These are phyloP conservation scores for Drosophila pseudotakahashii DNA, from an alignment of 2,888 invertebrate genomes.

Conservation along the genomic window DNA sequence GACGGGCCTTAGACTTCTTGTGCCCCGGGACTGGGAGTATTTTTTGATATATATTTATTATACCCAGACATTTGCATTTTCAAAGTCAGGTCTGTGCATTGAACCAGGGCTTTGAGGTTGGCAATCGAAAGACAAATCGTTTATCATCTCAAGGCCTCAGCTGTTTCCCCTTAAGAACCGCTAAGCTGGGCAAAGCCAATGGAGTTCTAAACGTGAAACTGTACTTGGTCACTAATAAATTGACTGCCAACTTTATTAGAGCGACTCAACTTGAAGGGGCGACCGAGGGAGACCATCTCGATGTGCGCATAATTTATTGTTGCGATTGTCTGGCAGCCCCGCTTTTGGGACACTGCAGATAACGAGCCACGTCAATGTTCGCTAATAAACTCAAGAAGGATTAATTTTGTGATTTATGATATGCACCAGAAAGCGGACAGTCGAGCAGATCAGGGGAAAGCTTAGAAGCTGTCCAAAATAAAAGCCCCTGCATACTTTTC, in stretches of 20 bases:
- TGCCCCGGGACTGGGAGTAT: conserved; percentile 3
- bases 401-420: conserved; percentile 83
- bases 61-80: conserved; percentile 63
- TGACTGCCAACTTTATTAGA: conserved; percentile 26
- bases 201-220: conserved; percentile 16
- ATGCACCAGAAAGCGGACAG: conserved; percentile 40
- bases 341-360: conserved; percentile 50
- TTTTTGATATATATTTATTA: conserved; percentile 15
- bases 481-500: conserved; percentile 56
- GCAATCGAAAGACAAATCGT: conserved; percentile 41
- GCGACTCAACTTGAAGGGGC: not conserved
- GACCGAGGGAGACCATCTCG: conserved; percentile 17
- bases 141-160: conserved; percentile 21
- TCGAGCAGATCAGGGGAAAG: conserved; percentile 7
- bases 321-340: conserved; percentile 49
- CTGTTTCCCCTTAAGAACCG: not conserved
- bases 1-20: conserved; percentile 57
- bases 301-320: conserved; percentile 73
- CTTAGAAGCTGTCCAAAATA: conserved; percentile 26
- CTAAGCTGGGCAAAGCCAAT: conserved; percentile 22
- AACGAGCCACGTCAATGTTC: conserved; percentile 78
- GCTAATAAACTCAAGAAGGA: conserved; percentile 83
- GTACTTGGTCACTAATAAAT: conserved; percentile 40
- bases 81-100: conserved; percentile 49
- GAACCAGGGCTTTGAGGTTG: conserved; percentile 51